Conservation (phyloP, 1,140 invertebrate species). For the Agrilus planipennis region DNA sequence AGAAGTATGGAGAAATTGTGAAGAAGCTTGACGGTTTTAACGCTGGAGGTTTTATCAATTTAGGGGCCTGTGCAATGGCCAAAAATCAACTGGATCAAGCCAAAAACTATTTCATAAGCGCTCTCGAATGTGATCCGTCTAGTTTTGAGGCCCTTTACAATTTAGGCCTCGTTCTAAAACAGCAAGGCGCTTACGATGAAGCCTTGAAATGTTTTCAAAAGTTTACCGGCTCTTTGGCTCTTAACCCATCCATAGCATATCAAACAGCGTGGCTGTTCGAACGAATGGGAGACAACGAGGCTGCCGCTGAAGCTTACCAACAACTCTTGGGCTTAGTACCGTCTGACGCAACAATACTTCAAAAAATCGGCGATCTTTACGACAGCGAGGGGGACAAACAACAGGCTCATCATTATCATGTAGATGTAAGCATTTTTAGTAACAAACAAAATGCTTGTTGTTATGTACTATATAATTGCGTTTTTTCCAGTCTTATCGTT, state of each 20-base stretch:
- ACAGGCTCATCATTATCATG: conserved; percentile 85
- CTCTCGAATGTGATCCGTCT: conserved; percentile 68
- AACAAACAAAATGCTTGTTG: background rate
- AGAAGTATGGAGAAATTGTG: conserved; percentile 67
- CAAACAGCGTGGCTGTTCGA: conserved; percentile 79
- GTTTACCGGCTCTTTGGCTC: conserved; percentile 35
- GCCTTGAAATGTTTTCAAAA: conserved; percentile 74
- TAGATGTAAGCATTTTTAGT: conserved; percentile 52
- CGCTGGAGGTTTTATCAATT: conserved; percentile 75
- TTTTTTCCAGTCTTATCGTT: conserved; percentile 61
- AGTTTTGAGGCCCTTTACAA: conserved; percentile 90
- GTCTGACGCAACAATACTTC: conserved; percentile 69
- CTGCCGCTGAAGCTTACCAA: conserved; percentile 72
- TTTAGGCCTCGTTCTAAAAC: conserved; percentile 64
- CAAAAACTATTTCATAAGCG: conserved; percentile 61
- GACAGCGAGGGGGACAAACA: conserved; percentile 80
- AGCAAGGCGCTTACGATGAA: conserved; percentile 57
- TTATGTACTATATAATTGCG: background rate
- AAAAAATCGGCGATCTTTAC: conserved; percentile 75
- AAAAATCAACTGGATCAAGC: conserved; percentile 65
- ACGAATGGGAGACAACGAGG: conserved; percentile 57
- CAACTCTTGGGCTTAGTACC: conserved; percentile 75
- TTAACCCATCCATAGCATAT: conserved; percentile 71
- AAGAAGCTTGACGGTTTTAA: conserved; percentile 57
- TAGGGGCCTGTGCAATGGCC: conserved; percentile 70